Percentiles rank a stretch among this genome's conserved stretches.
Evolutionary conservation across 2,113 vertebrate species (phyloP).

Genomic region (Meriones unguiculatus): DNA sequence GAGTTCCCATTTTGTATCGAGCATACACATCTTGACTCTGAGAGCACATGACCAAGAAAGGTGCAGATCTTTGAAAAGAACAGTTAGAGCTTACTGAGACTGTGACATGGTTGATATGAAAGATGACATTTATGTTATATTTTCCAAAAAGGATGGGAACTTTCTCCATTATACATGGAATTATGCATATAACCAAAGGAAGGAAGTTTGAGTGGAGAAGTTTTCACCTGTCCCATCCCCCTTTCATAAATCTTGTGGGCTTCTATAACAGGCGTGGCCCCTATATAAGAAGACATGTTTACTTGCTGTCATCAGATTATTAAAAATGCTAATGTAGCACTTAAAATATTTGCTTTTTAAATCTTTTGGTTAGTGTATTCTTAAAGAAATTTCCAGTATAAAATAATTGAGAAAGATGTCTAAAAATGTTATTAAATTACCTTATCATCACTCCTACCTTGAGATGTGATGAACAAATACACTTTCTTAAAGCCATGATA

Average conservation of each 20-base stretch:
- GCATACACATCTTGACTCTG: background rate
- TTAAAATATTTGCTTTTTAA: background rate
- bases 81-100: background rate
- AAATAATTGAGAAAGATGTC: background rate
- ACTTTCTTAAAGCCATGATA: slow-evolving; percentile 3
- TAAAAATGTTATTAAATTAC: slow-evolving; percentile 58
- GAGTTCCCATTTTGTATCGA: background rate
- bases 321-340: background rate
- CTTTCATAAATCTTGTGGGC: too few relatives aligned
- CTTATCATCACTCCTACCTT: background rate
- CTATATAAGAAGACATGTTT: background rate
- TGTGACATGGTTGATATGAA: background rate
- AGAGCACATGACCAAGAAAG: background rate
- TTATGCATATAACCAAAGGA: background rate
- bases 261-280: too few relatives aligned
- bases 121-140: background rate
- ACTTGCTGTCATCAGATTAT: background rate
- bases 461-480: background rate
- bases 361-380: slow-evolving; percentile 24
- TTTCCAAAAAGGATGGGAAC: background rate
- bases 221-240: background rate
- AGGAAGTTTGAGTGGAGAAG: background rate
- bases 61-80: background rate
- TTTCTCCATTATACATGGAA: background rate
- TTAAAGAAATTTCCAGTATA: slow-evolving; percentile 47